Conservation (phyloP, 2,113 vertebrate species). For the Caretta caretta region DNA sequence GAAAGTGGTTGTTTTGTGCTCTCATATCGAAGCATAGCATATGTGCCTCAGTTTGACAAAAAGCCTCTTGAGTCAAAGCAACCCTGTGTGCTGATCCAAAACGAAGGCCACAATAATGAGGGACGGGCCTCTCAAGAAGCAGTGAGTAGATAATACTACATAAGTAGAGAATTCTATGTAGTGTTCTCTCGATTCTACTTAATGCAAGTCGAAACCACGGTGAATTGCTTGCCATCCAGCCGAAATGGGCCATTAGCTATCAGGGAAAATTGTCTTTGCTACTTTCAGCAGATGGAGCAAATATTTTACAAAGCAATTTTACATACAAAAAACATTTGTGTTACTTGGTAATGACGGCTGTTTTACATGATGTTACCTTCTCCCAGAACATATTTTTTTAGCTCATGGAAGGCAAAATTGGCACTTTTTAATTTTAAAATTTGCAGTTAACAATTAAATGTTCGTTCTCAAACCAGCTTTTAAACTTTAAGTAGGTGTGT, state of each 20-base stretch:
- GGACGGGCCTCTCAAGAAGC: conserved; percentile 68
- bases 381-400: conserved; percentile 70
- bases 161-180: conserved; percentile 71
- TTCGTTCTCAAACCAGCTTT: conserved; percentile 64
- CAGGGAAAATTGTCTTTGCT: conserved; percentile 94
- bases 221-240: conserved; percentile 84
- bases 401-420: conserved; percentile 78
- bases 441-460: conserved; percentile 73
- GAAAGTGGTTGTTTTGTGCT: conserved; percentile 70
- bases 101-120: conserved; percentile 75
- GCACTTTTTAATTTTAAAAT: conserved; percentile 78
- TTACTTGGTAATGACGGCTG: conserved; percentile 79
- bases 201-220: conserved; percentile 72
- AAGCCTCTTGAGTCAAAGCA: conserved; percentile 59
- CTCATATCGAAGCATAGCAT: conserved; percentile 61
- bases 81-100: conserved; percentile 64
- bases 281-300: conserved; percentile 96
- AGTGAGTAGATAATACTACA: conserved; percentile 81
- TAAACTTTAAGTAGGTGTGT: conserved; percentile 72
- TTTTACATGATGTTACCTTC: conserved; percentile 78
- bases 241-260: conserved; percentile 94
- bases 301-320: conserved; percentile 90
- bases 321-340: conserved; percentile 84
- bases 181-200: conserved; percentile 64
- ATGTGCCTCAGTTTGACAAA: conserved; percentile 76